These are phyloP conservation scores for Andrena minutula DNA, from an alignment of 2,888 invertebrate genomes.

Conservation along the genomic window DNA sequence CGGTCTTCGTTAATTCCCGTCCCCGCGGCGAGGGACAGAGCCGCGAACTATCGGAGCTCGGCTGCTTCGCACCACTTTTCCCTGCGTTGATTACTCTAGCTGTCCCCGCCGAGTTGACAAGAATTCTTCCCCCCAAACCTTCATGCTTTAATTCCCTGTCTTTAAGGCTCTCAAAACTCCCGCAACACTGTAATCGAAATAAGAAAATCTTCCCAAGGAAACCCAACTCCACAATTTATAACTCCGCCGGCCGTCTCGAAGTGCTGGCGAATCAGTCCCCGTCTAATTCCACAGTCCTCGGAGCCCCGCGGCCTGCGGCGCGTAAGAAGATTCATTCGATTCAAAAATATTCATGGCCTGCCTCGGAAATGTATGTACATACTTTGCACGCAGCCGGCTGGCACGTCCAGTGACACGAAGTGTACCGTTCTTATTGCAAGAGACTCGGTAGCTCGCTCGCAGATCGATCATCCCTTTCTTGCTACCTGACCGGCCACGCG, in stretches of 20 bases:
- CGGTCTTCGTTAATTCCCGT: conserved; percentile 15
- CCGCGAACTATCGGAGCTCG: neutral
- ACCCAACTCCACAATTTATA: no score
- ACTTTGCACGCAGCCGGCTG: conserved; percentile 32
- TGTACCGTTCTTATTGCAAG: conserved; percentile 21
- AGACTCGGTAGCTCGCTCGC: conserved; percentile 26
- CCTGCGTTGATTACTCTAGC: neutral
- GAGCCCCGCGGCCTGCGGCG: neutral
- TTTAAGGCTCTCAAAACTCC: no score
- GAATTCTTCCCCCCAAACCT: neutral
- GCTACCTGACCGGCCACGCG: conserved; percentile 9
- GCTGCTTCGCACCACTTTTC: neutral
- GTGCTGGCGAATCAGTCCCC: neutral
- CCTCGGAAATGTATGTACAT: conserved; percentile 58
- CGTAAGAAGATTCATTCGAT: conserved; percentile 35
- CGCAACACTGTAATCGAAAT: neutral
- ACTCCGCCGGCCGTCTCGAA: neutral
- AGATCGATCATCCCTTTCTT: conserved; percentile 48
- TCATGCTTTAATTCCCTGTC: neutral
- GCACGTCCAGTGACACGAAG: neutral
- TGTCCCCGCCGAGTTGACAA: neutral
- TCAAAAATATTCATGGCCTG: conserved; percentile 54
- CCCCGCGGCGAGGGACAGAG: no score
- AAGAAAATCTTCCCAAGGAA: no score
- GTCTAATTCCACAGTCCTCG: conserved; percentile 28